Evolutionary conservation across 2,797 vertebrate genomes (phyloP).

Genomic region (Thamnophis elegans): DNA sequence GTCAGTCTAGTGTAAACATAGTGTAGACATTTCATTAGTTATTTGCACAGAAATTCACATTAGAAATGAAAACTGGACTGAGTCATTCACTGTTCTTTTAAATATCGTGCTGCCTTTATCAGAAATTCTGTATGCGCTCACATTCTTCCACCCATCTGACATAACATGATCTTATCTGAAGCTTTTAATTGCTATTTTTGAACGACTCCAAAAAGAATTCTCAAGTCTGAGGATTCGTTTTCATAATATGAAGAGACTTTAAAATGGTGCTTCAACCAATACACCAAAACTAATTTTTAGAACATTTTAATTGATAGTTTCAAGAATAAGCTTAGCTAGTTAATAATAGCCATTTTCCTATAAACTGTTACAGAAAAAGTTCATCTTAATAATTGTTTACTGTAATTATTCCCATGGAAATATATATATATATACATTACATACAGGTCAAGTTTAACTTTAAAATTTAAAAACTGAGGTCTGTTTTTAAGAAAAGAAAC

Average conservation of each 20-base stretch:
- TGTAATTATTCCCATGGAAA: slow-evolving; percentile 44
- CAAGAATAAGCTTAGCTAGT: not conserved
- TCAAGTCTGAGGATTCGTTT: not conserved
- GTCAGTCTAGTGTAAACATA: not conserved
- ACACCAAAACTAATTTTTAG: slow-evolving; percentile 25
- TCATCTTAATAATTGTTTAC: slow-evolving; percentile 36
- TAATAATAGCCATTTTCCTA: slow-evolving; percentile 9
- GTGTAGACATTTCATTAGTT: not conserved
- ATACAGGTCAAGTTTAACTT: slow-evolving; percentile 41
- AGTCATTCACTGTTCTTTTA: not conserved
- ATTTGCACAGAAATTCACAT: not conserved
- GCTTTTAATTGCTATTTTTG: not conserved
- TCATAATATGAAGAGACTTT: slow-evolving; percentile 7
- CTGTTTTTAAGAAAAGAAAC: slow-evolving; percentile 39
- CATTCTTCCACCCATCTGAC: not conserved
- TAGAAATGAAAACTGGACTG: not conserved
- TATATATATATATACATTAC: slow-evolving; percentile 44
- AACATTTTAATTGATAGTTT: slow-evolving; percentile 13
- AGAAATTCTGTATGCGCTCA: not conserved
- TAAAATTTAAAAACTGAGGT: slow-evolving; percentile 58
- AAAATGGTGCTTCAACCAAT: not conserved
- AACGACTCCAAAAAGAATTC: not conserved
- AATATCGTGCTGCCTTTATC: not conserved
- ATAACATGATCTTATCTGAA: not conserved
- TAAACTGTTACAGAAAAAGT: slow-evolving; percentile 13